These are phyloP conservation scores for Lindbergichthys nudifrons DNA, from an alignment of 2,797 vertebrate genomes.

Conservation along the genomic window DNA sequence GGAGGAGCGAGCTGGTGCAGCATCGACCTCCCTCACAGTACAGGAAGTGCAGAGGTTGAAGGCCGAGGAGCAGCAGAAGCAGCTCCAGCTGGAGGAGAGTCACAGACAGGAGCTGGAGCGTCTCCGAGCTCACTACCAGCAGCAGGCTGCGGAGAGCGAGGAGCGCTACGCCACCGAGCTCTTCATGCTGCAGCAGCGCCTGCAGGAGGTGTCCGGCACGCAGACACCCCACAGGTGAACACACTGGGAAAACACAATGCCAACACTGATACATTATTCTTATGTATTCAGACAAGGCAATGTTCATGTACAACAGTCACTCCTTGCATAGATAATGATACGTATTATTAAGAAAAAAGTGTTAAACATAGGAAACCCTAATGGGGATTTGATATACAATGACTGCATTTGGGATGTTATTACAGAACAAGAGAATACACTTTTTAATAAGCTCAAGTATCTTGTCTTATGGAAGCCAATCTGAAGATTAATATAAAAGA, in stretches of 20 bases:
- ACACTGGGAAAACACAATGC: neutral
- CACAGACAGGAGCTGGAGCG: slow-evolving; percentile 86
- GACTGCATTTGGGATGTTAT: neutral
- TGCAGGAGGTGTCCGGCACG: slow-evolving; percentile 76
- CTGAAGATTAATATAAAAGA: too few species aligned
- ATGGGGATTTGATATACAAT: neutral
- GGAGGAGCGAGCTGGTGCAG: slow-evolving; percentile 35
- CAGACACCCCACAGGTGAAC: slow-evolving; percentile 82
- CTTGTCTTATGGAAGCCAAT: neutral
- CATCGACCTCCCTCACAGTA: slow-evolving; percentile 33
- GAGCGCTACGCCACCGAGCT: slow-evolving; percentile 85
- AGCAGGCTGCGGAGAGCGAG: slow-evolving; percentile 86
- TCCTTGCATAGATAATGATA: neutral
- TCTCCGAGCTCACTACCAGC: slow-evolving; percentile 85
- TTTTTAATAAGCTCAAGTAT: neutral
- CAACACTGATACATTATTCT: neutral
- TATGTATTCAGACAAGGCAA: neutral
- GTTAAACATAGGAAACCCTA: neutral
- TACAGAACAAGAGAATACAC: neutral
- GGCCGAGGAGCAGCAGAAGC: slow-evolving; percentile 78
- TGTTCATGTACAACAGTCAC: neutral
- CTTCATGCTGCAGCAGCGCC: slow-evolving; percentile 81
- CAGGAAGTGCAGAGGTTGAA: slow-evolving; percentile 79
- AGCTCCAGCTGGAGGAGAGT: slow-evolving; percentile 83
- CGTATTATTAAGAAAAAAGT: neutral